Evolutionary conservation across 2,797 vertebrate species (phyloP), one percentile per base, ranked within the genome.

Genomic region (Takifugu ocellatus): DNA sequence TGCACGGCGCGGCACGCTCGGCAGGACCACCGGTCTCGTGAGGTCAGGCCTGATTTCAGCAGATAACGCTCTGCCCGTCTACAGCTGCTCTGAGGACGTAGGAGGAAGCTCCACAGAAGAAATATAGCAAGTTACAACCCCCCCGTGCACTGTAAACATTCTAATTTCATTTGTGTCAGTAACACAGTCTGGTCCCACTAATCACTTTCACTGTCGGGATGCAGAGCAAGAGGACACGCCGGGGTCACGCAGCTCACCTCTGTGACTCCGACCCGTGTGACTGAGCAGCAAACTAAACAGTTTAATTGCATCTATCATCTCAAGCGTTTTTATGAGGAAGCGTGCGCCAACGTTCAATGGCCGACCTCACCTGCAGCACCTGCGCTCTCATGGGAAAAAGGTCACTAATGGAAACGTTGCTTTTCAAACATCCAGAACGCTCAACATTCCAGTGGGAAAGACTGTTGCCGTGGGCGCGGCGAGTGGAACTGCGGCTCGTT

Each of bases 191-290:
- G 77, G 66, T 65, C 63, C 70, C 52, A 49, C 73, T 74, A 73
- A 78, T 74, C 31, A 69, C 51, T 76, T 77, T 66, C 78, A 76
- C 77, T 63, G 16, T 69, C 59, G 56, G 46, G 51, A 59, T 31
- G 17, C 31, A 62, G 62, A 70, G 70, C 61, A 4, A 59, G 49
- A 70, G 68, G 63, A 63, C 45, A 63, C 59, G 56, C 62, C 68
- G 55, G 51, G 50, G 59, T 61, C 56, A 61, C 65, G 46, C 33
- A 26, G 78, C 57, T 52, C 16, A 55, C 45, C 57, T 65, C 71
- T 82, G 75, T 86, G 89, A 84, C 75, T 72, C 86, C 78, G 79
- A 85, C 57, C n/a, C 5, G 54, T 80, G 76, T 85, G 46, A 91
- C 67, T 33, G 45, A 74, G 54, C 8, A 31, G 48, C 66, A 65